Evolutionary conservation across 2,113 vertebrate species (phyloP).

Genomic region (Dinomys branickii): DNA sequence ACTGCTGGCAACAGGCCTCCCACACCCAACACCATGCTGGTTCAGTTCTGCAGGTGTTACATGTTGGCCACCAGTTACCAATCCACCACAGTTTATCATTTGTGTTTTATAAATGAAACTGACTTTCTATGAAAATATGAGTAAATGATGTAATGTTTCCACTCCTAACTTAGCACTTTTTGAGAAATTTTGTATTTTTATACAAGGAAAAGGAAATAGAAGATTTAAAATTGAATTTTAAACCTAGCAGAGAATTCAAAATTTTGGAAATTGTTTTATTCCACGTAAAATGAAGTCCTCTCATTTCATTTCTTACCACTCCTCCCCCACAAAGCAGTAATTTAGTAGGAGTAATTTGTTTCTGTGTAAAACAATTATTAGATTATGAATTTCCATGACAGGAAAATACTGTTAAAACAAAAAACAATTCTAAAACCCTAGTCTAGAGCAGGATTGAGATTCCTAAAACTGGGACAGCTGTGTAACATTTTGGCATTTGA

Average conservation of each 20-base stretch:
- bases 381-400: conserved; percentile 2
- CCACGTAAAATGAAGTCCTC: not conserved
- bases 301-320: not conserved
- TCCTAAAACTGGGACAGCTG: conserved; percentile 45
- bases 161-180: not conserved
- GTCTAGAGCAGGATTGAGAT: conserved; percentile 32
- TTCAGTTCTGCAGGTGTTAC: too few species aligned
- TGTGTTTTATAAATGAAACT: not conserved
- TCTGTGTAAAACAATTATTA: not conserved
- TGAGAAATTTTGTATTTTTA: not conserved
- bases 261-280: not conserved
- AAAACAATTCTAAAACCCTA: conserved; percentile 16
- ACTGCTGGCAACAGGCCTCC: too few species aligned
- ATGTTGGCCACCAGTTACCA: too few species aligned
- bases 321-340: not conserved
- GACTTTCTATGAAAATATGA: not conserved
- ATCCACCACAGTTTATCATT: not conserved
- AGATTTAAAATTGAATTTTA: not conserved
- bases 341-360: not conserved
- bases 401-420: conserved; percentile 48
- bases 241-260: not conserved
- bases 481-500: conserved; percentile 46
- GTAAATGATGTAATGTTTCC: not conserved
- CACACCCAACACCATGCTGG: too few species aligned
- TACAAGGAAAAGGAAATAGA: not conserved